These are phyloP conservation scores for Sorex maritimensis DNA, from an alignment of 2,797 vertebrate genomes.

Conservation along the genomic window DNA sequence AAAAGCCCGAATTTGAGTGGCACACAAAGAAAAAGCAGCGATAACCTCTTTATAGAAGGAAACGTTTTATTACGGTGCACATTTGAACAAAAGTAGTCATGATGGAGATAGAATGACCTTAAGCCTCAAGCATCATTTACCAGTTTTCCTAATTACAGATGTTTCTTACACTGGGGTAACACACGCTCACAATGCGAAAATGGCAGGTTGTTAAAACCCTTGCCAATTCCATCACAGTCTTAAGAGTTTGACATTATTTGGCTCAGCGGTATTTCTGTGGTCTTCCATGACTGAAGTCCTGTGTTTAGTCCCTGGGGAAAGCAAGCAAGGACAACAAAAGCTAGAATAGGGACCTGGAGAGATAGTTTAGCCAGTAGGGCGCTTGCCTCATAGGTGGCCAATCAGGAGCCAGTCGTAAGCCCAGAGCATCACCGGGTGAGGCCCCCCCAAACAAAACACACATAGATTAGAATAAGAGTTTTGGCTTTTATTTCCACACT, in stretches of 20 bases:
- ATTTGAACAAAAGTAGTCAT: slow-evolving; percentile 12
- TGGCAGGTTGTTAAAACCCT: background rate
- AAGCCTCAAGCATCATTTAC: background rate
- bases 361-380: no score
- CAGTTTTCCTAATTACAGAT: slow-evolving; percentile 2
- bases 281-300: no score
- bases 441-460: no score
- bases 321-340: no score
- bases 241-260: background rate
- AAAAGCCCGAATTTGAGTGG: background rate
- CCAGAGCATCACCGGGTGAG: no score
- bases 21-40: no score
- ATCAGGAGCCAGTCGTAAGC: no score
- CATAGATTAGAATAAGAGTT: no score
- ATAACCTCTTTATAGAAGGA: background rate
- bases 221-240: background rate
- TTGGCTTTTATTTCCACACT: background rate
- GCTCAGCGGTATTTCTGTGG: background rate
- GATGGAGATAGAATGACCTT: background rate
- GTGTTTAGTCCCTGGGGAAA: no score
- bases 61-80: slow-evolving; percentile 11
- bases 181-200: background rate
- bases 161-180: background rate
- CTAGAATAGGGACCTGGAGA: no score
- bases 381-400: no score